Evolutionary conservation across 2,888 invertebrate species (phyloP).

Genomic region (Erynnis tages): DNA sequence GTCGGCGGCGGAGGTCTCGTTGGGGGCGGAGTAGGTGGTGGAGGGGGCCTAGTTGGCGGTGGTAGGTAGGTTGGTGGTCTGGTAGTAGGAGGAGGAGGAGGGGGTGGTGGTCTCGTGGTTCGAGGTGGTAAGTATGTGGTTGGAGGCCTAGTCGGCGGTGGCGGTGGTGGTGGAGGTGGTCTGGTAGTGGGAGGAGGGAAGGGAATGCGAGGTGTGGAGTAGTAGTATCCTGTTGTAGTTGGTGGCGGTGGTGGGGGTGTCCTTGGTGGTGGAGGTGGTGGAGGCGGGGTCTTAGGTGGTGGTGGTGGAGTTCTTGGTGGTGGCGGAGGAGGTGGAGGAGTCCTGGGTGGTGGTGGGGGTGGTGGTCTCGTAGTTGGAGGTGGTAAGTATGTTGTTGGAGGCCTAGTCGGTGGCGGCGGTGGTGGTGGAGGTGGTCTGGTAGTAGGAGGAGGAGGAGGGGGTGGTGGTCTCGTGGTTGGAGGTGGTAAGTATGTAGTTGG

Average conservation of each 20-base stretch:
- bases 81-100: constrained; percentile 26
- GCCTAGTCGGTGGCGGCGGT: constrained; percentile 26
- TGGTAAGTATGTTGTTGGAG: constrained; percentile 28
- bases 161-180: constrained; percentile 36
- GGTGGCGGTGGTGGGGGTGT: constrained; percentile 30
- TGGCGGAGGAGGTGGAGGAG: constrained; percentile 25
- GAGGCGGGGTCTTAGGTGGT: constrained; percentile 20
- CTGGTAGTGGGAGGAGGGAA: constrained; percentile 25
- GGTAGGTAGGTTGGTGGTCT: constrained; percentile 32
- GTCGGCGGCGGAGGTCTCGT: constrained; percentile 30
- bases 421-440: constrained; percentile 25
- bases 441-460: constrained; percentile 32
- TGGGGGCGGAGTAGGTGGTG: constrained; percentile 37
- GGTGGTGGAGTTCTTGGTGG: constrained; percentile 4
- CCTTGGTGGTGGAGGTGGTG: constrained; percentile 27
- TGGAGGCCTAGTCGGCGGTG: constrained; percentile 32
- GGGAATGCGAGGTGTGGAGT: constrained; percentile 1
- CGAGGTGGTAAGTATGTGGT: constrained; percentile 30
- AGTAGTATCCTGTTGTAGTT: constrained; percentile 29
- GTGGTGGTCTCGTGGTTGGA: constrained; percentile 30
- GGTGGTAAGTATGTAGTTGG: constrained; percentile 30
- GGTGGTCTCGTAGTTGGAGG: constrained; percentile 30
- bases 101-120: constrained; percentile 30
- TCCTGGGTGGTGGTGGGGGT: constrained; percentile 32
- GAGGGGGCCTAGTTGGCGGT: constrained; percentile 28